phyloP scores from a whole-genome alignment of 2,113 vertebrate species.

The Trinectes maculatus region DNA sequence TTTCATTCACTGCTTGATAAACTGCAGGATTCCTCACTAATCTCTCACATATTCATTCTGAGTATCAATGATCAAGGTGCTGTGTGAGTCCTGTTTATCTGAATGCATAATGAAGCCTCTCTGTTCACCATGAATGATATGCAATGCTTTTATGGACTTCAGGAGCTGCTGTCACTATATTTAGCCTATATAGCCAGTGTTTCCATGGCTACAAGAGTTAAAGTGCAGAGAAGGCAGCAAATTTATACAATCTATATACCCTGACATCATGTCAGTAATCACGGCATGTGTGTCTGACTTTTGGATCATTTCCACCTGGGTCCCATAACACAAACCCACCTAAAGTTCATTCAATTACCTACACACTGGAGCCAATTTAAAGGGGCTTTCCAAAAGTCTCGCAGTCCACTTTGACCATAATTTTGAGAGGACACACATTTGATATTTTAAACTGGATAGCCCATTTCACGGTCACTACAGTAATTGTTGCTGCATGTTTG shows the following conservation, averaged over 20 bases:
- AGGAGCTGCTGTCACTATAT: constrained; percentile 64
- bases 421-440: background rate
- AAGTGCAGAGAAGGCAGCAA: constrained; percentile 46
- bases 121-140: constrained; percentile 32
- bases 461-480: background rate
- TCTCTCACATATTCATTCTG: constrained; percentile 28
- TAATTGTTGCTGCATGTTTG: background rate
- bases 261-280: constrained; percentile 40
- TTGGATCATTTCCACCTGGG: constrained; percentile 33
- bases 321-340: constrained; percentile 1
- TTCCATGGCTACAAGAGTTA: constrained; percentile 71
- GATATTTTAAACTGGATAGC: background rate
- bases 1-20: constrained; percentile 7
- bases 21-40: constrained; percentile 31
- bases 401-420: background rate
- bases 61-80: constrained; percentile 23
- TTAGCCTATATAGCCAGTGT: constrained; percentile 70
- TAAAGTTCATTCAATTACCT: constrained; percentile 10
- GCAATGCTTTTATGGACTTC: constrained; percentile 66
- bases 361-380: constrained; percentile 14
- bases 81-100: constrained; percentile 16
- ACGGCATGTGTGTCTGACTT: constrained; percentile 13
- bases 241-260: constrained; percentile 52
- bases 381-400: constrained; percentile 20
- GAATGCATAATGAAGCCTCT: constrained; percentile 39